Base-by-base conservation (phyloP, 2,888 invertebrate species). In the Cryptocephalus moraei region DNA sequence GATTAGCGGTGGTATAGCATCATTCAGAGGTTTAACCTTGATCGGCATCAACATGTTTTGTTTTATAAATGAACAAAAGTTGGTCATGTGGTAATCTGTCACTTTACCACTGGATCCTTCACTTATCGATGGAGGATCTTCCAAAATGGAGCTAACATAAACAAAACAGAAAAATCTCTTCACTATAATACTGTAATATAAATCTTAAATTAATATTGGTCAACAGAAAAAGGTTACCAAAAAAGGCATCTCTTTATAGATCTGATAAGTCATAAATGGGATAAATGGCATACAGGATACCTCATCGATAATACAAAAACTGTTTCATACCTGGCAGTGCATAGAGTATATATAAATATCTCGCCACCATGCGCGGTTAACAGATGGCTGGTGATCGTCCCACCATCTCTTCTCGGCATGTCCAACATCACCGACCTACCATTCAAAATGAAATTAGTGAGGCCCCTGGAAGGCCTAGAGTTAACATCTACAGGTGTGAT, bases 401-500 rank as follows among this genome's bases (percentile, higher is more conserved):
- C 86, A 1, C 89, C 89, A 10, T 82, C 78, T 72, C 90, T 91
- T 54, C 82, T 76, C 0, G 85, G 90, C 78, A 93, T 89, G 73
- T 96, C 95, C 43, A 96, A 72, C 75, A 91, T 84, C 10, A 92
- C 91, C 0, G 89, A 89, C n/a, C 91, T 77, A 9, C 96, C 96
- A 63, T 90, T 91, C 1, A 96, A 77, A n/a, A 99, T 74, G 71
- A 99, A 99, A 72, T 95, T 95, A 41, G 96, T 97, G 44, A 99
- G 76, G 67, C 97, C 99, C 1, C 95, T 90, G 0, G 96, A 95
- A 0, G 97, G 97, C 1, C 97, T 79, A 13, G 94, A 94, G 56
- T 94, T 96, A 1, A 96, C 94, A 71, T 96, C 94, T 0, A 94
- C 91, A 0, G 96, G 95, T 0, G 96, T 95, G 22, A 96, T 91